Percentiles rank a stretch among this genome's conserved stretches.
Conservation (phyloP, 1,140 invertebrate species). For the Reticulitermes speratus region DNA sequence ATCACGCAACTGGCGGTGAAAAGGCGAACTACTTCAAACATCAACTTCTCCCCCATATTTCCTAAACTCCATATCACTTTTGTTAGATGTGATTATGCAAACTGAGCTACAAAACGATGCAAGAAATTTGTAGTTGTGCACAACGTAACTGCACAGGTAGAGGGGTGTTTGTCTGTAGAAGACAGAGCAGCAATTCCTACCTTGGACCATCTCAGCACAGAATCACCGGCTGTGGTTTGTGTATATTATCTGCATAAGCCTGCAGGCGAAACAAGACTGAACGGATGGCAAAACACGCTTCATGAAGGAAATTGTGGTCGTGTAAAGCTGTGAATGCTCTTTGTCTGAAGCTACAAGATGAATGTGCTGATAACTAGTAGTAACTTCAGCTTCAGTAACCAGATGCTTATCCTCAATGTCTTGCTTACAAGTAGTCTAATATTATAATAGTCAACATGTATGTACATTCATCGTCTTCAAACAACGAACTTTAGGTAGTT, state of each 20-base stretch:
- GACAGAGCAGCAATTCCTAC: background rate
- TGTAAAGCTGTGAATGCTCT: background rate
- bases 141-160: background rate
- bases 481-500: too few relatives aligned
- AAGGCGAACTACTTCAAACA: background rate
- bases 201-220: background rate
- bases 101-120: background rate
- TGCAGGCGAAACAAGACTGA: background rate
- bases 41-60: background rate
- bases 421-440: too few relatives aligned
- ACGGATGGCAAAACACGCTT: background rate
- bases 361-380: background rate
- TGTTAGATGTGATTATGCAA: background rate
- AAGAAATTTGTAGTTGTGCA: background rate
- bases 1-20: background rate
- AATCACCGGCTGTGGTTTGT: background rate
- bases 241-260: background rate
- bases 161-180: background rate
- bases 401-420: too few relatives aligned
- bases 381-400: too few relatives aligned
- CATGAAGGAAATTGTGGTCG: background rate
- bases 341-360: background rate
- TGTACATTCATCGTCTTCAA: too few relatives aligned
- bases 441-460: too few relatives aligned
- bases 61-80: background rate